Percentiles rank a stretch among this genome's conserved stretches.
phyloP scores from a whole-genome alignment of 2,113 vertebrate genomes.

The Sylvietta virens region DNA sequence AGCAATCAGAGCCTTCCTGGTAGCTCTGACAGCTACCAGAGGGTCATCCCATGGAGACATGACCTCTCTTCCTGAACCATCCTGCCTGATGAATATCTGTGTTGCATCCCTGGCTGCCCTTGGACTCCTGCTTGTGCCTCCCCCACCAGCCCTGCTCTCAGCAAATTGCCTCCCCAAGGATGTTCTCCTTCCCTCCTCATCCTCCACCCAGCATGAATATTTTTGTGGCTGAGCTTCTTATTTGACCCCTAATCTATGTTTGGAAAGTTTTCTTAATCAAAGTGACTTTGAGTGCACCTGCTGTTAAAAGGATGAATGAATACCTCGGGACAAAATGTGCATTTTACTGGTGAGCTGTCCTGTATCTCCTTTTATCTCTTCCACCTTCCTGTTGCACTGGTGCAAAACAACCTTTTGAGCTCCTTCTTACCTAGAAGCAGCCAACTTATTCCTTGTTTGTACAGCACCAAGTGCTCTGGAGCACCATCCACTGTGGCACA shows the following conservation, averaged over 20 bases:
- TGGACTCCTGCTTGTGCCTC: rapidly evolving
- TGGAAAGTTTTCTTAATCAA: background rate
- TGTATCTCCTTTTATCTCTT: background rate
- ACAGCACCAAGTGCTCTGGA: background rate
- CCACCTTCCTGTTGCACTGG: background rate
- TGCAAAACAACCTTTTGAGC: background rate
- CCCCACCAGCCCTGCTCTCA: background rate
- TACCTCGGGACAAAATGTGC: background rate
- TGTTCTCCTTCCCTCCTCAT: background rate
- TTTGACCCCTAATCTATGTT: background rate
- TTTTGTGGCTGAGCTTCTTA: background rate
- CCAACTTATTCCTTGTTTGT: rapidly evolving
- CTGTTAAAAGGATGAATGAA: background rate
- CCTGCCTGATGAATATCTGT: background rate
- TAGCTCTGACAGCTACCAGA: background rate
- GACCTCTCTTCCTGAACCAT: background rate
- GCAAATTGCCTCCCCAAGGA: background rate
- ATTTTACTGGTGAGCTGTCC: background rate
- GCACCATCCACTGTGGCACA: background rate
- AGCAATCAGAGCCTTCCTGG: background rate
- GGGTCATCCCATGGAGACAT: rapidly evolving
- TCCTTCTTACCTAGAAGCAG: background rate
- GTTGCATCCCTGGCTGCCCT: background rate
- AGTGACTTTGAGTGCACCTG: background rate
- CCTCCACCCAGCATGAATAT: background rate